Evolutionary conservation across 2,797 vertebrate species (phyloP).

Genomic region (Aeoliscus strigatus): DNA sequence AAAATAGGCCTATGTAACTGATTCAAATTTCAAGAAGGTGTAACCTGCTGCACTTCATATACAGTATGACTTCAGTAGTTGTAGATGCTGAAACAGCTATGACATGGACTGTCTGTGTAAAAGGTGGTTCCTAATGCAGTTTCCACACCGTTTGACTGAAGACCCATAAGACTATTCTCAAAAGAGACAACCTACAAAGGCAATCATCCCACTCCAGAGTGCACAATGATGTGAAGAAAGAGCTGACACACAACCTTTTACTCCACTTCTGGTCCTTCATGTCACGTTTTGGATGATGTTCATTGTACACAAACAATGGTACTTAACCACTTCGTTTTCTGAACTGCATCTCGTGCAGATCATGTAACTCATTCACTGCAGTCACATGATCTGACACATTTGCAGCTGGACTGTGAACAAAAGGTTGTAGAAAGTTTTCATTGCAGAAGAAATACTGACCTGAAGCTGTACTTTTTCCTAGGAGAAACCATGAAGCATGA

Average conservation of each 20-base stretch:
- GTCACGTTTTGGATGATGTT: constrained; percentile 3
- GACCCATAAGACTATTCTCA: background rate
- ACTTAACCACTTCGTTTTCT: too few species aligned
- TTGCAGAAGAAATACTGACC: constrained; percentile 82
- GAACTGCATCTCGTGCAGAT: too few species aligned
- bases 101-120: too few species aligned
- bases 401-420: constrained; percentile 40
- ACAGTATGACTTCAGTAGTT: too few species aligned
- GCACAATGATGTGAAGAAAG: constrained; percentile 18
- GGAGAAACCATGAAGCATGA: constrained; percentile 82
- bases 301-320: background rate
- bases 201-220: constrained; percentile 9
- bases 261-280: constrained; percentile 12
- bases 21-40: too few species aligned
- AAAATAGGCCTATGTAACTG: too few species aligned
- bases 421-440: constrained; percentile 41
- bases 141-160: constrained; percentile 1
- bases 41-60: too few species aligned
- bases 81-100: too few species aligned
- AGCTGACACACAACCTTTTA: constrained; percentile 35
- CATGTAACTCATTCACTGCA: too few species aligned
- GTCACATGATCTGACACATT: too few species aligned
- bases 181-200: constrained; percentile 1
- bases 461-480: constrained; percentile 98
- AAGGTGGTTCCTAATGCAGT: too few species aligned